A percentile compares a stretch with the other conserved stretches of the same genome.
These are phyloP conservation scores for Hydractinia symbiolongicarpus DNA, from an alignment of 30 jellyfish, hydroid and myxozoan species.

Conservation along the genomic window DNA sequence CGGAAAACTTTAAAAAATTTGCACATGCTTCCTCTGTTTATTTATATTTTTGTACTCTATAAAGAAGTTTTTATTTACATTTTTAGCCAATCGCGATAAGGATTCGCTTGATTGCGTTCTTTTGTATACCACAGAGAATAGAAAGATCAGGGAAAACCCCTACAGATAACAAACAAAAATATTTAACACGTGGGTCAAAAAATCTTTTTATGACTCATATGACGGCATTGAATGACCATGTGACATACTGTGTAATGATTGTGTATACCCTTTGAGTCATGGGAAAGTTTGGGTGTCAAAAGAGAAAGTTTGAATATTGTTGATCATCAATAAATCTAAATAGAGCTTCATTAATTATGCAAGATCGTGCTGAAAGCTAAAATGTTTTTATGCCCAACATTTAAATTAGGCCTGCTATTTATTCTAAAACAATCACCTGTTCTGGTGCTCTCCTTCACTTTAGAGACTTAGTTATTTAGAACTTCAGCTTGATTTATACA, in stretches of 20 bases:
- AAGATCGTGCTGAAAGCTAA: no score
- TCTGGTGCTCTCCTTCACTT: no score
- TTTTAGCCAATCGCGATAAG: neutral
- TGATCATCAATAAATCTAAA: no score
- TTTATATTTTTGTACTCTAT: neutral
- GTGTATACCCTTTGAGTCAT: no score
- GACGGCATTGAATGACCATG: neutral
- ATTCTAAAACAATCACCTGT: no score
- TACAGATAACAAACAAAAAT: neutral
- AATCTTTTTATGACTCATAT: neutral
- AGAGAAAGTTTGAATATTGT: no score
- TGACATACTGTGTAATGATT: neutral
- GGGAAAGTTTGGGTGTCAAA: no score
- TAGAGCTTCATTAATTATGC: no score
- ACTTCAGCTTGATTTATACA: no score
- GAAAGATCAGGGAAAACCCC: slow-evolving; percentile 16
- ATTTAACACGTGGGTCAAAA: slow-evolving; percentile 9
- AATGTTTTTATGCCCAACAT: no score
- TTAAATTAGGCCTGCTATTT: no score
- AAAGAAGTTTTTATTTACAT: neutral
- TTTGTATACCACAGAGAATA: slow-evolving; percentile 17
- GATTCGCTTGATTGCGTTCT: slow-evolving; percentile 13
- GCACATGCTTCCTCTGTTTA: slow-evolving; percentile 5
- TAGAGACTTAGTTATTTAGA: no score
- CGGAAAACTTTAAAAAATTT: neutral